Evolutionary conservation across 1,140 invertebrate genomes (phyloP), one percentile per base, ranked within the genome.

Genomic region (Globodera ellingtonae): DNA sequence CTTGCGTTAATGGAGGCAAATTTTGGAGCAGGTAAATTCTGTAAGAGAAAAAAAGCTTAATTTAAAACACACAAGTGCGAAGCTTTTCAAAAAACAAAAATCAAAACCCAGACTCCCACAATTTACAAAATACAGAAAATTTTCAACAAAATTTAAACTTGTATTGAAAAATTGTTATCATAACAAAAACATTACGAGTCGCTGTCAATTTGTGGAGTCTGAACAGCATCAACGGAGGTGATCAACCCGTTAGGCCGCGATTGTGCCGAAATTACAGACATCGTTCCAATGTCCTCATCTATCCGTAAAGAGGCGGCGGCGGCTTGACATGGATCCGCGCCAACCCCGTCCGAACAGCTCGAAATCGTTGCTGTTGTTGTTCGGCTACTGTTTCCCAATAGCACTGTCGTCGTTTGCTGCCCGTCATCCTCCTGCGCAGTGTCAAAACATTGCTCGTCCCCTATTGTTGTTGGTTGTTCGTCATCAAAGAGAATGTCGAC

Each of bases 1-100:
- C 95, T 7, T 93, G 92, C 3, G 94, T 94, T 18, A 96, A 88
- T 0, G 95, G 95, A 44, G 95, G 96, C 81, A 98, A 90, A 90
- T 94, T 93, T 89, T 95, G 95, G 74, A 98, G 96, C 72, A 88
- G 77, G 8, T 79, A 69, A 52, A 88, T 73, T 65, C 86, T 87
- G 76, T 86, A 73, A 70, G n/a, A 79, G n/a, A 44, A 44, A 47
- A 66, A 52, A 15, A 3, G 6, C 5, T 7, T 50, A 74, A 73
- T 18, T 62, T 18, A 18, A 62, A 18, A 59, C 1, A 15, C 10
- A 9, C 4, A 15, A 15, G 10, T 69, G 10, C 66, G 9, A 69
- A 69, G 9, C 66, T 13, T 69, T 69, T 69, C 52, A 1, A 52
- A 52, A 52, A 7, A 7, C 52, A 9, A 52, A 10, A 52, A 52